Conservation (phyloP, 2,797 vertebrate genomes). For the Heliangelus exortis region DNA sequence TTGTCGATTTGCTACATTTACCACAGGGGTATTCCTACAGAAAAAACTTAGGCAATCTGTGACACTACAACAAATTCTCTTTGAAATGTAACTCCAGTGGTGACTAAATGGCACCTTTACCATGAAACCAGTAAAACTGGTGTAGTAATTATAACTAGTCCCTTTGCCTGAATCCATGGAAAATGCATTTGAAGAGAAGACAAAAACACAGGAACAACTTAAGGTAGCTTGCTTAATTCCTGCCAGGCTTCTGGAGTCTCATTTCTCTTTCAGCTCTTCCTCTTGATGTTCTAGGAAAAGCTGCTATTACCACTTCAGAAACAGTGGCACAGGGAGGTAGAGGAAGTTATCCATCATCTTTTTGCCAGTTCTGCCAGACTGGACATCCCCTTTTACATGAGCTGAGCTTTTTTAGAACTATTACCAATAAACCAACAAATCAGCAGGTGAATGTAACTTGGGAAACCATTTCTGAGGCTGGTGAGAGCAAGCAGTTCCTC, state of each 20-base stretch:
- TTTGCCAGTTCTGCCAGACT: neutral
- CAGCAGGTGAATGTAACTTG: neutral
- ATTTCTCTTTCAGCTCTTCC: slow-evolving; percentile 36
- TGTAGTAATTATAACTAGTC: neutral
- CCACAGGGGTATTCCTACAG: neutral
- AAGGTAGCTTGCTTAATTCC: slow-evolving; percentile 4
- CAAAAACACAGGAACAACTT: slow-evolving; percentile 3
- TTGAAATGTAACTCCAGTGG: neutral
- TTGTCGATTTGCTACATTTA: neutral
- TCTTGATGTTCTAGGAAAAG: slow-evolving; percentile 39
- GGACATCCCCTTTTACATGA: neutral
- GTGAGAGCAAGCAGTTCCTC: neutral
- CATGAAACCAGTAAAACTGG: neutral
- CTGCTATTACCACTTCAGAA: slow-evolving; percentile 51
- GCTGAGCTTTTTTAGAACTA: neutral
- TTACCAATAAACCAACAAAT: neutral
- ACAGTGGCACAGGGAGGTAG: neutral
- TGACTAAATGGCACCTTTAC: neutral
- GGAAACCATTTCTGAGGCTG: neutral
- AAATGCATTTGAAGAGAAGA: neutral
- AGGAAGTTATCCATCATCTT: neutral
- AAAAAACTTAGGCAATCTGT: neutral
- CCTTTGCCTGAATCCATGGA: neutral
- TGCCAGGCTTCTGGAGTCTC: slow-evolving; percentile 42
- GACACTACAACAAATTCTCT: neutral